phyloP scores from a whole-genome alignment of 2,113 vertebrate genomes.

The Spea bombifrons region DNA sequence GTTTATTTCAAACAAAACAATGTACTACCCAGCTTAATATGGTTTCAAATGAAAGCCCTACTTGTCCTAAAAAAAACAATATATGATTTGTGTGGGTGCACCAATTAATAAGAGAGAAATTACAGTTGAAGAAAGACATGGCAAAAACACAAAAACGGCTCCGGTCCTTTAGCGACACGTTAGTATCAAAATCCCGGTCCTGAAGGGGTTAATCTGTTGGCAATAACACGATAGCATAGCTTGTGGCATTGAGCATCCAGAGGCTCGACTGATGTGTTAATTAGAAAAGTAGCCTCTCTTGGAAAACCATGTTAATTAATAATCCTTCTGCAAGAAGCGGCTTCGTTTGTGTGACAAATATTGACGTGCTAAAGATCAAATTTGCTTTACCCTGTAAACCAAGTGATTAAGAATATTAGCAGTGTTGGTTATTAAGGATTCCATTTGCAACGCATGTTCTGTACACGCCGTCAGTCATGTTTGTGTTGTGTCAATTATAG shows the following conservation, averaged over 20 bases:
- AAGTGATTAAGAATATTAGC: background rate
- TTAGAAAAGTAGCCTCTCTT: constrained; percentile 7
- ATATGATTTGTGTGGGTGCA: too few species aligned
- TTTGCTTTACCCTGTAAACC: constrained; percentile 44
- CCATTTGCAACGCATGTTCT: background rate
- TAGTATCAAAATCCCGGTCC: too few species aligned
- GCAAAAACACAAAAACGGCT: too few species aligned
- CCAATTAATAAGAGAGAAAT: too few species aligned
- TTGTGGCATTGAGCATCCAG: constrained; percentile 29
- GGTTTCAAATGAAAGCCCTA: too few species aligned
- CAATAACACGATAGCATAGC: constrained; percentile 19
- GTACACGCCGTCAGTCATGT: background rate
- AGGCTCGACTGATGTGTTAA: constrained; percentile 12
- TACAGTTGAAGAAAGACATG: too few species aligned
- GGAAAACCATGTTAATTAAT: constrained; percentile 31
- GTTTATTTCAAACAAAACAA: too few species aligned
- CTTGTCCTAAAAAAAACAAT: too few species aligned
- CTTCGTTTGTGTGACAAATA: constrained; percentile 7
- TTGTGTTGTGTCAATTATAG: background rate
- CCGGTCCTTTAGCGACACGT: too few species aligned
- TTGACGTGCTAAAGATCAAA: constrained; percentile 10
- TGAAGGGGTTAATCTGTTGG: constrained; percentile 35
- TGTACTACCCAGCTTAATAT: too few species aligned
- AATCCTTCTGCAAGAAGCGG: constrained; percentile 33
- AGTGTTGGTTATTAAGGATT: background rate